Evolutionary conservation across 64 coral and sea anemone genomes (phyloP), one percentile per base, ranked within the genome.

Genomic region (Pocillopora damicornis): DNA sequence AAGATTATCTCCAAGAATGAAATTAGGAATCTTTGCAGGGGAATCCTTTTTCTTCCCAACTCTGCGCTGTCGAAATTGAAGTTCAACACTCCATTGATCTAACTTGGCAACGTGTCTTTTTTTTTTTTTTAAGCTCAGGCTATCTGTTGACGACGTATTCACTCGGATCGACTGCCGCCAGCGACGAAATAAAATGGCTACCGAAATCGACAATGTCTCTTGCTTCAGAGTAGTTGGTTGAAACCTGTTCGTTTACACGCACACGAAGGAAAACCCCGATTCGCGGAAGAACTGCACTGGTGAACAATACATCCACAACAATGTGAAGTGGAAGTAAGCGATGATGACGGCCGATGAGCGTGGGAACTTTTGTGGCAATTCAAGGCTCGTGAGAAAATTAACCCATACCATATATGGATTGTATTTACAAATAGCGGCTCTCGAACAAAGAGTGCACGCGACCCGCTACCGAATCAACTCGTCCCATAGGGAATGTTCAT

Each of bases 351-450:
- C 25, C 76, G 90, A 96, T 96, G 88, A 96, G 87, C 94, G 94
- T 96, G 94, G 94, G 94, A 96, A 96, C 76, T 71, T 93, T 96
- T 93, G 88, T 67, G 89, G 94, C 94, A 96, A 96, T 96, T 91
- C 87, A 91, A 96, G 94, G 94, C 84, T 82, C 94, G 94, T 96
- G 94, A 96, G 94, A 96, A 96, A 89, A 96, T 84, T 90, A 90
- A 87, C 91, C 88, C 90, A 90, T 86, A 86, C 94, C 94, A 96
- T 93, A 96, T 96, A 90, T 83, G 94, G 94, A 73, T n/a, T 71
- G 62, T 78, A 76, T 81, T 93, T 90, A 92, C 94, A 96, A 96
- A 96, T 93, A 96, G 79, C 81, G 78, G 63, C 82, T 56, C 13
- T 58, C 60, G 75, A 87, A 96, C 94, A 96, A 96, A 93, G 57